A percentile compares a stretch with the other conserved stretches of the same genome.
These are phyloP conservation scores for Alloscopus bannaensis DNA, from an alignment of 2,888 invertebrate genomes.

Conservation along the genomic window DNA sequence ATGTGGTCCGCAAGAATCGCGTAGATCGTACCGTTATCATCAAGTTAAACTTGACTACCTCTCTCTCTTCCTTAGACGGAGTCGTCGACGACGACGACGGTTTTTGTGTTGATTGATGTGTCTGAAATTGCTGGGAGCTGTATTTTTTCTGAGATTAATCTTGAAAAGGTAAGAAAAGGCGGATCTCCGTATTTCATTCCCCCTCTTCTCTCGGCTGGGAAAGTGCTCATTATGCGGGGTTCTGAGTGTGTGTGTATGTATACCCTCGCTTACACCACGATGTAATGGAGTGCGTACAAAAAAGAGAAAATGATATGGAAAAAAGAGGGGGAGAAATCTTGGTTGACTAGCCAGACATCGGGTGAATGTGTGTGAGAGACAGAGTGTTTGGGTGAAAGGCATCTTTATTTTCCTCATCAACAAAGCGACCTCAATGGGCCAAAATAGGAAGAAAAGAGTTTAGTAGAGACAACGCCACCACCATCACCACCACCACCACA, in stretches of 20 bases:
- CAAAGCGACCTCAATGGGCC: background rate
- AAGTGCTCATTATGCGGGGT: too few species aligned
- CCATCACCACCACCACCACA: background rate
- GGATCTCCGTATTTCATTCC: conserved; percentile 56
- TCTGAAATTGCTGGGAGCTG: conserved; percentile 54
- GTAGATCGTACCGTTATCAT: conserved; percentile 39
- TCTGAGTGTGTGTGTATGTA: too few species aligned
- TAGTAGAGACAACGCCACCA: background rate
- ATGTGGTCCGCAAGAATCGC: conserved; percentile 14
- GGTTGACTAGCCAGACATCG: too few species aligned
- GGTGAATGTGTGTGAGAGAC: conserved; percentile 32
- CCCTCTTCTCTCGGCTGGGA: conserved; percentile 28
- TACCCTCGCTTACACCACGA: too few species aligned
- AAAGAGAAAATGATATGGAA: too few species aligned
- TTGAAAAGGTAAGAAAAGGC: conserved; percentile 62
- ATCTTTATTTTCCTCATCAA: conserved; percentile 45
- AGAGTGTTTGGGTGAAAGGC: conserved; percentile 29
- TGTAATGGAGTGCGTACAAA: too few species aligned
- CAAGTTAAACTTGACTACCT: conserved; percentile 18
- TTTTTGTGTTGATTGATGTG: conserved; percentile 64
- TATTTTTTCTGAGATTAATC: conserved; percentile 63
- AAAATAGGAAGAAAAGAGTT: conserved; percentile 13
- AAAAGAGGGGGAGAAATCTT: too few species aligned
- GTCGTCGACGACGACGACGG: conserved; percentile 3
- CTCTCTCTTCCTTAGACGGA: background rate